A percentile compares a stretch with the other conserved stretches of the same genome.
These are phyloP conservation scores for Sebastiscus albofasciatus DNA, from an alignment of 2,797 vertebrate genomes.

Conservation along the genomic window DNA sequence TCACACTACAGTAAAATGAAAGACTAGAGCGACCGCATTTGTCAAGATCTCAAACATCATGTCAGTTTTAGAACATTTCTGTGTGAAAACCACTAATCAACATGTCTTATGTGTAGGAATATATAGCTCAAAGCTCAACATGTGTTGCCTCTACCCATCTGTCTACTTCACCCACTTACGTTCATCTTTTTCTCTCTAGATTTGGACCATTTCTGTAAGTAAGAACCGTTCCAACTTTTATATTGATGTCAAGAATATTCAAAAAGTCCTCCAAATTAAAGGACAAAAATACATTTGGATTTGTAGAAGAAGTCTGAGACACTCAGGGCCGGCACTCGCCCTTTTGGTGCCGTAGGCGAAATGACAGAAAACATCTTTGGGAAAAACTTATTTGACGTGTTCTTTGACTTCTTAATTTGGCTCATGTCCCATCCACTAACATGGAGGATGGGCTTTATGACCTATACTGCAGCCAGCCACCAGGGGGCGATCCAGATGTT, in stretches of 20 bases:
- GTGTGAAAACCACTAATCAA: slow-evolving; percentile 11
- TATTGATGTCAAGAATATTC: neutral
- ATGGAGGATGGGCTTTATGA: too few species aligned
- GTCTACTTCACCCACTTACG: neutral
- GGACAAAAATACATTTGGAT: neutral
- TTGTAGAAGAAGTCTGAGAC: too few species aligned
- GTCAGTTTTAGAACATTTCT: slow-evolving; percentile 19
- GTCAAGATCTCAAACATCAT: slow-evolving; percentile 20
- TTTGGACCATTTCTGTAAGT: neutral
- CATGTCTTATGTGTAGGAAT: neutral
- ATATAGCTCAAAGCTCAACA: neutral
- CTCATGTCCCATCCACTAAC: too few species aligned
- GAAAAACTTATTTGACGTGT: neutral
- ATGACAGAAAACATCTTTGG: neutral
- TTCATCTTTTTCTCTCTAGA: neutral
- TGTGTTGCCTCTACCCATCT: neutral
- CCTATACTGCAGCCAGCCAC: too few species aligned
- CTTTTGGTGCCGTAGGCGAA: too few species aligned
- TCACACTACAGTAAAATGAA: slow-evolving; percentile 1
- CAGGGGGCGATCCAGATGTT: too few species aligned
- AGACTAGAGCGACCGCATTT: neutral
- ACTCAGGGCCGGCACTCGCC: too few species aligned
- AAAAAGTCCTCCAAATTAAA: neutral
- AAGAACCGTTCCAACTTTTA: neutral
- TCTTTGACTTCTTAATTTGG: too few species aligned